Percentiles rank a stretch among this genome's conserved stretches.
These are phyloP conservation scores for Crepidodera aurea DNA, from an alignment of 2,888 invertebrate species.

Conservation along the genomic window DNA sequence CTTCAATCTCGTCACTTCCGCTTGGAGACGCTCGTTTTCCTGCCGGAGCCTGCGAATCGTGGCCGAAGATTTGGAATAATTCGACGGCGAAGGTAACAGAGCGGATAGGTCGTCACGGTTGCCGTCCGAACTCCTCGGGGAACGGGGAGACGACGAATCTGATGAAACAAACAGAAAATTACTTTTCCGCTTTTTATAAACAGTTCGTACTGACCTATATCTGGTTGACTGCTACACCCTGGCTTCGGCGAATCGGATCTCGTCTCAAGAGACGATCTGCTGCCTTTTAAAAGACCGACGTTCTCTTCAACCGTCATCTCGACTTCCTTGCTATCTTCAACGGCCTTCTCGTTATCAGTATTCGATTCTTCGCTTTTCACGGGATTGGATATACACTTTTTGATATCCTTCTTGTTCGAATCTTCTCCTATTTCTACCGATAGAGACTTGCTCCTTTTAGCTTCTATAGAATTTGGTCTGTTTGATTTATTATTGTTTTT, in stretches of 20 bases:
- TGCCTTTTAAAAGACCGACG: constrained; percentile 48
- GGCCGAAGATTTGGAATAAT: constrained; percentile 60
- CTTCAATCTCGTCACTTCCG: constrained; percentile 74
- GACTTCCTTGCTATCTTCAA: constrained; percentile 44
- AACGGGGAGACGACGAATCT: constrained; percentile 58
- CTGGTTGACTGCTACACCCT: constrained; percentile 57
- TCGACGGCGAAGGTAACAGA: constrained; percentile 53
- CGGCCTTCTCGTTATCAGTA: constrained; percentile 36
- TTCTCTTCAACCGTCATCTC: constrained; percentile 55
- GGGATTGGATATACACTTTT: constrained; percentile 55
- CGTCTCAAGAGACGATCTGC: constrained; percentile 52
- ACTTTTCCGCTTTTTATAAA: too few relatives aligned
- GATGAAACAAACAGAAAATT: constrained; percentile 11
- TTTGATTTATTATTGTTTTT: constrained; percentile 47
- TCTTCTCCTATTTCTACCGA: constrained; percentile 53
- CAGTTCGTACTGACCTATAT: constrained; percentile 55
- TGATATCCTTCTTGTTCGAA: constrained; percentile 49
- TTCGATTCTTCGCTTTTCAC: constrained; percentile 47
- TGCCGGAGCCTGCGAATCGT: constrained; percentile 71
- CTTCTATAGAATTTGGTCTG: constrained; percentile 51
- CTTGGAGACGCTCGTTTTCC: constrained; percentile 81
- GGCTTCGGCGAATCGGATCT: constrained; percentile 58
- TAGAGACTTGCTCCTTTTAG: constrained; percentile 54
- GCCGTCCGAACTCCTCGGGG: constrained; percentile 55
- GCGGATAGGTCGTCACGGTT: constrained; percentile 52